A percentile compares a stretch with the other conserved stretches of the same genome.
phyloP scores from a whole-genome alignment of 2,888 invertebrate species.

The Pammene fasciana region DNA sequence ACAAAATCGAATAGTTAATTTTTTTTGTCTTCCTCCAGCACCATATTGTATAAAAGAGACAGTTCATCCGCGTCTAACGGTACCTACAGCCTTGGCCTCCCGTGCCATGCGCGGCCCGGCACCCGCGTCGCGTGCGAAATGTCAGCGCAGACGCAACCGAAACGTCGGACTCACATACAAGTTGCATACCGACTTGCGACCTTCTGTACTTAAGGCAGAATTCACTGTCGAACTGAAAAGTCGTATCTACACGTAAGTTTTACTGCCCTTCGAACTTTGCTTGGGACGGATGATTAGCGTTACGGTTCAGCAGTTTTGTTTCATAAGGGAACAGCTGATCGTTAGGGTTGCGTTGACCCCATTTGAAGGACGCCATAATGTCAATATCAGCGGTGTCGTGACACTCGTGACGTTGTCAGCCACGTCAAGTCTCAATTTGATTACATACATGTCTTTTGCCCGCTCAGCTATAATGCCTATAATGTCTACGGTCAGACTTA shows the following conservation, averaged over 20 bases:
- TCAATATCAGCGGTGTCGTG: constrained; percentile 4
- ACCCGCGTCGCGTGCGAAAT: constrained; percentile 56
- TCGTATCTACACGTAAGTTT: neutral
- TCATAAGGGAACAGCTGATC: constrained; percentile 13
- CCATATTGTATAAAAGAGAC: neutral
- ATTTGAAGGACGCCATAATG: neutral
- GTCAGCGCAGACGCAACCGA: constrained; percentile 41
- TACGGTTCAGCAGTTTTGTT: neutral
- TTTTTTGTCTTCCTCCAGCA: neutral
- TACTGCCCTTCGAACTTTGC: neutral
- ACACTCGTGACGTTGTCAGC: neutral
- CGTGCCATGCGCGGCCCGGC: constrained; percentile 67
- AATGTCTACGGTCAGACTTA: no score
- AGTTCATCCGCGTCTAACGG: constrained; percentile 7
- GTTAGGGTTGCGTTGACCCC: constrained; percentile 6
- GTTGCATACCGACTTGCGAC: neutral
- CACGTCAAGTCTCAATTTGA: neutral
- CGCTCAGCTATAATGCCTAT: no score
- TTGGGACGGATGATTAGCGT: neutral
- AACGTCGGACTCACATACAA: neutral
- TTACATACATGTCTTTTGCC: no score
- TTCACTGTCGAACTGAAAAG: neutral
- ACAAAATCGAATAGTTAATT: neutral
- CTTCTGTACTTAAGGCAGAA: neutral
- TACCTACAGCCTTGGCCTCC: constrained; percentile 54